Percentiles rank a stretch among this genome's conserved stretches.
Evolutionary conservation across 2,797 vertebrate species (phyloP).

Genomic region (Eleutherodactylus coqui): DNA sequence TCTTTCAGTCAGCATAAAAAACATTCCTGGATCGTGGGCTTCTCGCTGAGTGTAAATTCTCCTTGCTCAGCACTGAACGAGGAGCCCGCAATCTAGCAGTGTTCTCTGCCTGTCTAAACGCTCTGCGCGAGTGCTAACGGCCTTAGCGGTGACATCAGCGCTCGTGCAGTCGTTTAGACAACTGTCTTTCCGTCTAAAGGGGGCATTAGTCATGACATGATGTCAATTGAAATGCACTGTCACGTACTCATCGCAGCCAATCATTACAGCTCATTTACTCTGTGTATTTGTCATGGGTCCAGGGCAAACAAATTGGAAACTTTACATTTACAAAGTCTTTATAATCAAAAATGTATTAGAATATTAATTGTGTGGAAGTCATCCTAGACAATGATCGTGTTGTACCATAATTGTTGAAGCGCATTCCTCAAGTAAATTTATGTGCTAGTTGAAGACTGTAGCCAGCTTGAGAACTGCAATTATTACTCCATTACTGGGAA

Average conservation of each 20-base stretch:
- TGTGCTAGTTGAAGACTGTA: slow-evolving; percentile 62
- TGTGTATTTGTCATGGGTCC: background rate
- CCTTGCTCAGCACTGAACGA: no score
- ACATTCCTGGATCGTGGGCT: no score
- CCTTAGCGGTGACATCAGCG: no score
- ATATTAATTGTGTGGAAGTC: background rate
- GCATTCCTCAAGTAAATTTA: slow-evolving; percentile 70
- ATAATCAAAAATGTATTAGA: background rate
- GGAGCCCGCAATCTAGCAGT: no score
- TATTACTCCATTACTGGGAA: slow-evolving; percentile 64
- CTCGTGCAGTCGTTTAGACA: no score
- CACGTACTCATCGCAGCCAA: background rate
- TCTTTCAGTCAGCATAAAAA: no score
- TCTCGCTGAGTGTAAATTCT: no score
- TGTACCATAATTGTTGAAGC: slow-evolving; percentile 63
- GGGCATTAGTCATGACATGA: no score
- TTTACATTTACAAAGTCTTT: background rate
- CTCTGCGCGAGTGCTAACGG: no score
- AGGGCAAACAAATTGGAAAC: background rate
- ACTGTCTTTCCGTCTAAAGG: no score
- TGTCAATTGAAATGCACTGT: no score
- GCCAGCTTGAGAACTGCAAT: slow-evolving; percentile 54
- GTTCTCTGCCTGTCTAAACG: no score
- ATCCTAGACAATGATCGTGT: background rate
- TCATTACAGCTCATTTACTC: background rate